phyloP scores from a whole-genome alignment of 2,113 vertebrate genomes.

The Riparia riparia region DNA sequence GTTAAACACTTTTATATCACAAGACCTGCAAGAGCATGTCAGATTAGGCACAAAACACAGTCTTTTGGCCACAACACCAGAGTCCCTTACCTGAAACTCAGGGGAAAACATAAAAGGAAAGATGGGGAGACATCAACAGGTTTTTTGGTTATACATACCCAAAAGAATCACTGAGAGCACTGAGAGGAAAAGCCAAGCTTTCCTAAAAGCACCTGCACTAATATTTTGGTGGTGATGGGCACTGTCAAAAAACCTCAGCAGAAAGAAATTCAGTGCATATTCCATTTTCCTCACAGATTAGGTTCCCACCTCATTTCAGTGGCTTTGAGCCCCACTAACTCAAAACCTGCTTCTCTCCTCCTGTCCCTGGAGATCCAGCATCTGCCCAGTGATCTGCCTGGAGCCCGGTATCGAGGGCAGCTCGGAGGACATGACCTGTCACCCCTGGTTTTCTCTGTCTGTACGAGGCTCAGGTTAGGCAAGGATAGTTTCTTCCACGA shows the following conservation, averaged over 20 bases:
- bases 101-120: neutral
- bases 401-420: fast-evolving
- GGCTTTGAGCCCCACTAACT: neutral
- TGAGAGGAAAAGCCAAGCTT: neutral
- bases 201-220: neutral
- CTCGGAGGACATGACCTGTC: neutral
- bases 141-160: neutral
- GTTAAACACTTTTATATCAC: neutral
- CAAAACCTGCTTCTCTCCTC: neutral
- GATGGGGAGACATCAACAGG: fast-evolving
- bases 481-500: neutral
- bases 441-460: neutral
- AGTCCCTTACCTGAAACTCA: neutral
- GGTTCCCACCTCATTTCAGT: neutral
- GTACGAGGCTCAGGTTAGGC: fast-evolving
- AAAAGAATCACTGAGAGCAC: neutral
- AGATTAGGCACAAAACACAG: neutral
- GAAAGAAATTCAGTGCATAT: neutral
- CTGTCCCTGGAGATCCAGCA: neutral
- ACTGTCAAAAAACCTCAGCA: neutral
- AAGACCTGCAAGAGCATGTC: neutral
- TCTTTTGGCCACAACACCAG: neutral
- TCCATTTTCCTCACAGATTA: neutral
- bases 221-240: neutral
- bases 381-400: neutral